Conservation (phyloP, 1,140 invertebrate species). For the Vanessa atalanta region DNA sequence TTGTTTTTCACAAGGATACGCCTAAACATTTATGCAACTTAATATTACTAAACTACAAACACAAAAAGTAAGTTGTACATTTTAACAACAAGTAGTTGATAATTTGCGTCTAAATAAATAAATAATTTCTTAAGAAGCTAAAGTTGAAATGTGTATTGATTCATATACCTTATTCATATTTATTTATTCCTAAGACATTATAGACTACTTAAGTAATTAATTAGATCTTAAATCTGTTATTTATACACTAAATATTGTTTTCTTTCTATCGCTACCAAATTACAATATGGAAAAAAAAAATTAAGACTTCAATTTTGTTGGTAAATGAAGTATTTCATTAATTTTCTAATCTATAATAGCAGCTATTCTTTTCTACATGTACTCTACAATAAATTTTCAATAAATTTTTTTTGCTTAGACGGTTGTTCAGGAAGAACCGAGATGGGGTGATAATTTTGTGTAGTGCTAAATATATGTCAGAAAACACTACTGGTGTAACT, state of each 20-base stretch:
- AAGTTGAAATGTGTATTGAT: background rate
- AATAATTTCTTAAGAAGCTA: background rate
- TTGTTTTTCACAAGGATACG: conserved; percentile 43
- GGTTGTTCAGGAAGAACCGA: conserved; percentile 49
- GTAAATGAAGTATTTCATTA: background rate
- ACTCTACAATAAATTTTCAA: background rate
- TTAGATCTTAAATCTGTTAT: too few relatives aligned
- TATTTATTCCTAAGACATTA: too few relatives aligned
- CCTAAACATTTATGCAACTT: conserved; percentile 59
- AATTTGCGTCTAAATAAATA: background rate
- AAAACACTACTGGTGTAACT: conserved; percentile 14
- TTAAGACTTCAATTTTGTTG: background rate
- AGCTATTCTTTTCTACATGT: too few relatives aligned
- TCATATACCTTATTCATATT: too few relatives aligned
- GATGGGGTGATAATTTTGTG: conserved; percentile 54
- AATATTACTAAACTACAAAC: conserved; percentile 53
- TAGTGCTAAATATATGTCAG: conserved; percentile 35
- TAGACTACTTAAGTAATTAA: too few relatives aligned
- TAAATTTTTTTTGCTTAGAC: conserved; percentile 36
- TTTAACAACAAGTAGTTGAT: background rate
- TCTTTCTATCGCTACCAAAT: too few relatives aligned
- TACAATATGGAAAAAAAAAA: too few relatives aligned
- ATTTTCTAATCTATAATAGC: too few relatives aligned
- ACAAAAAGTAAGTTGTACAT: conserved; percentile 56
- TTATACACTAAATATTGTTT: too few relatives aligned